Conservation (phyloP, 2,888 invertebrate genomes). For the Tribolium freemani region DNA sequence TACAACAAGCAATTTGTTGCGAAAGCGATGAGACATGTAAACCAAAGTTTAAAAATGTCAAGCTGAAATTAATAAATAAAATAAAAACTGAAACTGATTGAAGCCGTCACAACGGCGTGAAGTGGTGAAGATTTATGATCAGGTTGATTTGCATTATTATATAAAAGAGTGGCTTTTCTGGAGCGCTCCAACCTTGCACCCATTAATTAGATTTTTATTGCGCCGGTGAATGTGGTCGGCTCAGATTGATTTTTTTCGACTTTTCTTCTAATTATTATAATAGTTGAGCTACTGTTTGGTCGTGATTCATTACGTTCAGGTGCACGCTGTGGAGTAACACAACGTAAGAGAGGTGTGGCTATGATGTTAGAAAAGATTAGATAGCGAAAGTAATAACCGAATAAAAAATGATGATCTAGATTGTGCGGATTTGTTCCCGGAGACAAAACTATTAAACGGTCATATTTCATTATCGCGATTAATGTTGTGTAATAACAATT, state of each 20-base stretch:
- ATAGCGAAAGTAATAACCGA: conserved; percentile 48
- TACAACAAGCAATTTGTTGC: conserved; percentile 31
- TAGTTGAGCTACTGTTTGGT: conserved; percentile 10
- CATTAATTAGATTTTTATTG: conserved; percentile 6
- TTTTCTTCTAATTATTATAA: conserved; percentile 16
- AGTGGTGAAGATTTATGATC: background rate
- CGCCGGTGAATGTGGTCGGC: conserved; percentile 15
- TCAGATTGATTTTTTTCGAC: conserved; percentile 2
- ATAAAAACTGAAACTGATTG: conserved; percentile 20
- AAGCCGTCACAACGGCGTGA: conserved; percentile 12
- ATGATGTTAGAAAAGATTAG: conserved; percentile 51
- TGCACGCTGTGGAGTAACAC: conserved; percentile 23
- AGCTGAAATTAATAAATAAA: background rate
- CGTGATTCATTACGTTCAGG: conserved; percentile 36
- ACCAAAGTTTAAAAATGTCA: conserved; percentile 13
- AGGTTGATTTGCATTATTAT: conserved; percentile 9
- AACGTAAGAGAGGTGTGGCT: conserved; percentile 47
- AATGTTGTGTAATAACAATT: conserved; percentile 13
- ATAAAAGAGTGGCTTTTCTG: conserved; percentile 1
- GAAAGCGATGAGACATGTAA: conserved; percentile 21
- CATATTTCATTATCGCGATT: conserved; percentile 18
- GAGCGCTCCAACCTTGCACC: conserved; percentile 31
- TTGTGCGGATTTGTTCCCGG: conserved; percentile 25
- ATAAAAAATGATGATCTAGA: conserved; percentile 37
- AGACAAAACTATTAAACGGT: conserved; percentile 19